These are phyloP conservation scores for Pomacea canaliculata DNA, from an alignment of 2,888 invertebrate genomes.

Conservation along the genomic window DNA sequence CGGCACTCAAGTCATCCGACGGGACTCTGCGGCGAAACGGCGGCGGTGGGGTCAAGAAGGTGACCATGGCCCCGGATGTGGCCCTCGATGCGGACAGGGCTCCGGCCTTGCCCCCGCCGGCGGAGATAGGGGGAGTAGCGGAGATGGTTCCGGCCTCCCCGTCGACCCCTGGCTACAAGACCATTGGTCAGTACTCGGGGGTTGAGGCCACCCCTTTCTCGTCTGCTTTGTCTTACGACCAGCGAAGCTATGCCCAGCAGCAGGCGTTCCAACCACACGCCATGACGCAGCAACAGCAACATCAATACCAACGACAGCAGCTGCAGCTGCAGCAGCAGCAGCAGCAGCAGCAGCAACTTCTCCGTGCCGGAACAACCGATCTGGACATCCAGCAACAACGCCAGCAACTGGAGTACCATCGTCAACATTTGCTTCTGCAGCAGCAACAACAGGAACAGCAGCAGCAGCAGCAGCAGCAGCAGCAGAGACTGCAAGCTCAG, in stretches of 20 bases:
- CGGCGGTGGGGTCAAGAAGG: constrained; percentile 47
- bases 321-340: constrained; percentile 10
- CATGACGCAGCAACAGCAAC: constrained; percentile 6
- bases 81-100: constrained; percentile 33
- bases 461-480: constrained; percentile 8
- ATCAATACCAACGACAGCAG: neutral
- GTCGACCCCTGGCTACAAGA: neutral
- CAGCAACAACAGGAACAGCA: constrained; percentile 10
- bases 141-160: constrained; percentile 1
- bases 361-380: neutral
- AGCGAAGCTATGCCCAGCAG: constrained; percentile 22
- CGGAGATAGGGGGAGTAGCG: neutral
- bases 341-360: neutral
- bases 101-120: constrained; percentile 16
- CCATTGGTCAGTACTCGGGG: constrained; percentile 4
- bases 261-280: constrained; percentile 2
- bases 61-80: constrained; percentile 51
- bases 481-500: neutral
- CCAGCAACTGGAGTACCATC: constrained; percentile 33
- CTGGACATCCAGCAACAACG: constrained; percentile 19
- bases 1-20: constrained; percentile 41
- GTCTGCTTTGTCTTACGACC: constrained; percentile 14
- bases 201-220: neutral
- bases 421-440: constrained; percentile 22
- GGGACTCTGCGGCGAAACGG: constrained; percentile 44